Conservation (phyloP, 2,113 vertebrate genomes). For the Poecilia latipinna region DNA sequence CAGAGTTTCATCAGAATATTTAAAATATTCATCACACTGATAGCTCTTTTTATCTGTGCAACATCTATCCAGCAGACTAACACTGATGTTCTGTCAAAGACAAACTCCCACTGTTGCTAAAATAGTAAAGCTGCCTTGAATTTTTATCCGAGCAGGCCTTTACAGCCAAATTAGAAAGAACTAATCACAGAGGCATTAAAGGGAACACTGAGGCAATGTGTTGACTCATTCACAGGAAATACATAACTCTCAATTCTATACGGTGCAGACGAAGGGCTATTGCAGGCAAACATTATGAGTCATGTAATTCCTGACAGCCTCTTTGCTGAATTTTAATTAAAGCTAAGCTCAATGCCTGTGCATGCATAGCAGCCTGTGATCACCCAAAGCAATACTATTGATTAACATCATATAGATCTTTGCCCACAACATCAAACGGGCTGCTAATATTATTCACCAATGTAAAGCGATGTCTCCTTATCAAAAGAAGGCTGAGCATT, state of each 20-base stretch:
- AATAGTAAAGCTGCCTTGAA: slow-evolving; percentile 12
- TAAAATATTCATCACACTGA: background rate
- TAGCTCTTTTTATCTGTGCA: background rate
- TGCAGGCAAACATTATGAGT: slow-evolving; percentile 46
- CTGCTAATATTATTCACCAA: slow-evolving; percentile 37
- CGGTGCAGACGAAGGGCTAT: slow-evolving; percentile 29
- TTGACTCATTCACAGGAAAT: slow-evolving; percentile 26
- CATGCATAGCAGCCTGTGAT: slow-evolving; percentile 32
- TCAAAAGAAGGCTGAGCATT: slow-evolving; percentile 38
- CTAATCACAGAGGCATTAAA: slow-evolving; percentile 10
- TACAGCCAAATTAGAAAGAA: slow-evolving; percentile 20
- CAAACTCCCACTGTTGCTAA: background rate
- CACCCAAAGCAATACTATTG: slow-evolving; percentile 40
- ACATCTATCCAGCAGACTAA: slow-evolving; percentile 1
- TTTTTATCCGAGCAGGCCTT: slow-evolving; percentile 12
- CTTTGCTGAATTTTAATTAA: slow-evolving; percentile 58
- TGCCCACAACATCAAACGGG: slow-evolving; percentile 21
- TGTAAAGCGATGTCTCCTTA: slow-evolving; percentile 47
- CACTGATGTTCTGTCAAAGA: background rate
- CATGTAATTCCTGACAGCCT: slow-evolving; percentile 44
- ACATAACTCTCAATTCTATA: slow-evolving; percentile 20
- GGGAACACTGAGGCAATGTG: slow-evolving; percentile 14
- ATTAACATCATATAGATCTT: slow-evolving; percentile 39
- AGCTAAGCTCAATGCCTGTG: slow-evolving; percentile 20
- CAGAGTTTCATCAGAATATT: background rate